These are phyloP conservation scores for Podargus strigoides DNA, from an alignment of 2,797 vertebrate genomes.

Conservation along the genomic window DNA sequence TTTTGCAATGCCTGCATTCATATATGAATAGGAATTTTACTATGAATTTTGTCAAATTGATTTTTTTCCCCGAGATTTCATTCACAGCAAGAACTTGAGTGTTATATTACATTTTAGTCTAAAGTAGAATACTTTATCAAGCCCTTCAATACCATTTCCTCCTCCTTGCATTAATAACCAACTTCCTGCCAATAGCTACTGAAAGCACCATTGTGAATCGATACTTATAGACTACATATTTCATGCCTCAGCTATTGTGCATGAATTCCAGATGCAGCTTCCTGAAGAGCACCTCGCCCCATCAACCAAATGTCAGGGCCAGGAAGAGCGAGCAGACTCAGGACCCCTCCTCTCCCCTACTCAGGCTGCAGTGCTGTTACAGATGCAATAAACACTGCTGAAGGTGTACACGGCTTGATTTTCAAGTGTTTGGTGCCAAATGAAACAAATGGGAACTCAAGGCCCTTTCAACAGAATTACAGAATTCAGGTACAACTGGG, in stretches of 20 bases:
- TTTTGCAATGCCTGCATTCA: neutral
- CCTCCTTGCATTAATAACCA: neutral
- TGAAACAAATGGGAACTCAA: neutral
- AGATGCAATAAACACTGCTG: neutral
- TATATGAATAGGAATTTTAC: neutral
- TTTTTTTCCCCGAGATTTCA: neutral
- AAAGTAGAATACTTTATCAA: neutral
- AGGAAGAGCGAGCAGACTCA: neutral
- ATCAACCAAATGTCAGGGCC: neutral
- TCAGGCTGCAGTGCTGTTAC: neutral
- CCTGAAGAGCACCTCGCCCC: neutral
- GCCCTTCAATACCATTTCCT: neutral
- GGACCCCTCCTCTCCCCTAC: neutral
- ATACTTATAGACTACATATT: neutral
- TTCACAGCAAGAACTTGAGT: neutral
- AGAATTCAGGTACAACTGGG: neutral
- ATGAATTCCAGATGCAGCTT: slow-evolving; percentile 26
- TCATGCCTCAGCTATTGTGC: neutral
- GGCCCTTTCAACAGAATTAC: neutral
- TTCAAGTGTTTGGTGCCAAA: neutral
- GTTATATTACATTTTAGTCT: neutral
- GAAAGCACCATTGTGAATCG: neutral
- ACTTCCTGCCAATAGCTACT: slow-evolving; percentile 6
- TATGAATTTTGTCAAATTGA: neutral
- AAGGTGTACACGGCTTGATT: neutral